Percentiles rank a stretch among this genome's conserved stretches.
Evolutionary conservation across 2,797 vertebrate genomes (phyloP).

Genomic region (Anniella stebbinsi): DNA sequence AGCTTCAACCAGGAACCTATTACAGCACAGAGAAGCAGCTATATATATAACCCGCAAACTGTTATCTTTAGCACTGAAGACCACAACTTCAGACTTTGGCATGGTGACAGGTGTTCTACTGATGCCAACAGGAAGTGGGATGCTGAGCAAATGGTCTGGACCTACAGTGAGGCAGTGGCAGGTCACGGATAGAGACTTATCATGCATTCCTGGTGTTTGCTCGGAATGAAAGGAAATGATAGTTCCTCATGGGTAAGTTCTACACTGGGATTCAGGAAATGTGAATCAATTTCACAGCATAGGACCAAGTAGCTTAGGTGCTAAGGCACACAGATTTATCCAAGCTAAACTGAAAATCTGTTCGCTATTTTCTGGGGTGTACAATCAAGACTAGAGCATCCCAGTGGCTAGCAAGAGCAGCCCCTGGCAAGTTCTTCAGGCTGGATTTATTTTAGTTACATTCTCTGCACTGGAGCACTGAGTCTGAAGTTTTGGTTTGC

Average conservation of each 20-base stretch:
- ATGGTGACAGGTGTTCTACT: constrained; percentile 15
- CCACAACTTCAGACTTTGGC: constrained; percentile 27
- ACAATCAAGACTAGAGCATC: background rate
- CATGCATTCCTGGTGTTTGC: background rate
- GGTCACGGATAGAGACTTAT: background rate
- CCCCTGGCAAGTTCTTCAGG: background rate
- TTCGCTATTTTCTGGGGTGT: background rate
- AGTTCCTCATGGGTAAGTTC: background rate
- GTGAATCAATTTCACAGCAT: background rate
- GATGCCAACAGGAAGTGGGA: constrained; percentile 26
- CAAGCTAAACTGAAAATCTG: background rate
- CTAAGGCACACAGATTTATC: background rate
- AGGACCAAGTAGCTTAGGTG: background rate
- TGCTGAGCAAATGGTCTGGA: constrained; percentile 17
- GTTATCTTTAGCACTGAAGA: constrained; percentile 26
- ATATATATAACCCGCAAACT: constrained; percentile 16
- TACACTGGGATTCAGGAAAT: background rate
- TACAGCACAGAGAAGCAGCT: constrained; percentile 17
- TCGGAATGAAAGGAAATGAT: background rate
- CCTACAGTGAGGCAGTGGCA: background rate
- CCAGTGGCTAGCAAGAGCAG: background rate
- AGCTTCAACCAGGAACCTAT: background rate
- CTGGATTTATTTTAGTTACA: background rate
- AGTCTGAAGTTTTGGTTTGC: background rate
- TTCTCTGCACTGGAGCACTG: background rate